These are phyloP conservation scores for Eristalis tenax DNA, from an alignment of 2,888 invertebrate genomes.

Conservation along the genomic window DNA sequence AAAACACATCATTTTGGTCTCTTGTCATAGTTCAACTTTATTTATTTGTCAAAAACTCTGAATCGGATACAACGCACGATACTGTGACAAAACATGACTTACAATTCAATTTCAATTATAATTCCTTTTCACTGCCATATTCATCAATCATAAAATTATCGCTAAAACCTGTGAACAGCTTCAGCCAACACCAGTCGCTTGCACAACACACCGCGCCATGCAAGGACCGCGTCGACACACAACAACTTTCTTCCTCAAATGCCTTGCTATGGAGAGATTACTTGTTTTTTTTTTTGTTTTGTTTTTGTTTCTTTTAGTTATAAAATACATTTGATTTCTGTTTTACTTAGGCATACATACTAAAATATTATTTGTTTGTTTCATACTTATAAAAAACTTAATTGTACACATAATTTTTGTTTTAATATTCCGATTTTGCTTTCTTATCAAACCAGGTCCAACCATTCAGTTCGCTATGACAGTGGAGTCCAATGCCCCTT, in stretches of 20 bases:
- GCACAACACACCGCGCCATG: background rate
- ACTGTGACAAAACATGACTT: constrained; percentile 31
- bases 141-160: constrained; percentile 2
- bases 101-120: constrained; percentile 16
- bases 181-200: constrained; percentile 1
- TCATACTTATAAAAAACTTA: constrained; percentile 63
- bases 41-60: constrained; percentile 55
- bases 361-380: constrained; percentile 53
- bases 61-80: constrained; percentile 48
- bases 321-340: constrained; percentile 53
- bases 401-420: constrained; percentile 40
- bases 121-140: constrained; percentile 29
- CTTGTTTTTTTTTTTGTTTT: constrained; percentile 38
- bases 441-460: background rate
- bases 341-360: constrained; percentile 70
- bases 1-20: constrained; percentile 9
- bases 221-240: background rate
- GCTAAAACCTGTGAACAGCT: constrained; percentile 26
- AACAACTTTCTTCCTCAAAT: constrained; percentile 47
- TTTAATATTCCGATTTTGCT: constrained; percentile 4
- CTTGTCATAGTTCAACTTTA: constrained; percentile 61
- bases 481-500: constrained; percentile 19
- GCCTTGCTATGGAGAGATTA: constrained; percentile 56
- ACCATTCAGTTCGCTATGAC: background rate
- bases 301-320: constrained; percentile 48